Evolutionary conservation across 1,140 invertebrate species (phyloP).

Genomic region (Probaryconus sp.): DNA sequence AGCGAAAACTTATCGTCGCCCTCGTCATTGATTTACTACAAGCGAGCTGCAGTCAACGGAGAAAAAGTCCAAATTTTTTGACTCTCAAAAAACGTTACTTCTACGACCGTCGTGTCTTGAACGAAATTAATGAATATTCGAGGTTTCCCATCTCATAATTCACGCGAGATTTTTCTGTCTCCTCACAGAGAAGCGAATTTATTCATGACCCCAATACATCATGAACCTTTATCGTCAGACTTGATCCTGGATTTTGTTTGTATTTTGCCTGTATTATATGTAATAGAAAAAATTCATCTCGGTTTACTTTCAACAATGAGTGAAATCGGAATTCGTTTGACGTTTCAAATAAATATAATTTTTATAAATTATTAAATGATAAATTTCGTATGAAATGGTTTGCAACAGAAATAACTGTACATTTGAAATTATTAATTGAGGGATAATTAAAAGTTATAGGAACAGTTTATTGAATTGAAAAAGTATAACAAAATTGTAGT

Average conservation of each 20-base stretch:
- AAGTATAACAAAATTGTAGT: no score
- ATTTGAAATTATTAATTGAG: no score
- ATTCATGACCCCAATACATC: constrained; percentile 57
- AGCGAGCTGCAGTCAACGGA: constrained; percentile 22
- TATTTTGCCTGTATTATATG: constrained; percentile 20
- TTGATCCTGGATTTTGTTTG: constrained; percentile 17
- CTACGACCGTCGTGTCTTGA: constrained; percentile 1
- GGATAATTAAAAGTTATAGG: no score
- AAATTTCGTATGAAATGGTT: no score
- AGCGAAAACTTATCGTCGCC: constrained; percentile 67
- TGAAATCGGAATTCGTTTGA: no score
- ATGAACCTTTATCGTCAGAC: constrained; percentile 22
- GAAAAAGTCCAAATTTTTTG: constrained; percentile 39
- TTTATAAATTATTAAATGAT: no score
- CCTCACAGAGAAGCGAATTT: constrained; percentile 16
- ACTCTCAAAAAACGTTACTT: constrained; percentile 2
- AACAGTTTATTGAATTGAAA: no score
- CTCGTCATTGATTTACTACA: constrained; percentile 59
- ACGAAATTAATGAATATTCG: constrained; percentile 51
- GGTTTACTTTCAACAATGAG: no score
- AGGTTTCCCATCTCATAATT: constrained; percentile 22
- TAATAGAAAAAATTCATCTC: no score
- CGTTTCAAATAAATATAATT: no score
- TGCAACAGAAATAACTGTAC: no score
- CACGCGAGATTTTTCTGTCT: constrained; percentile 37